Percentiles rank a stretch among this genome's conserved stretches.
Conservation (phyloP, 23 tunicate species). For the Botrylloides violaceus region DNA sequence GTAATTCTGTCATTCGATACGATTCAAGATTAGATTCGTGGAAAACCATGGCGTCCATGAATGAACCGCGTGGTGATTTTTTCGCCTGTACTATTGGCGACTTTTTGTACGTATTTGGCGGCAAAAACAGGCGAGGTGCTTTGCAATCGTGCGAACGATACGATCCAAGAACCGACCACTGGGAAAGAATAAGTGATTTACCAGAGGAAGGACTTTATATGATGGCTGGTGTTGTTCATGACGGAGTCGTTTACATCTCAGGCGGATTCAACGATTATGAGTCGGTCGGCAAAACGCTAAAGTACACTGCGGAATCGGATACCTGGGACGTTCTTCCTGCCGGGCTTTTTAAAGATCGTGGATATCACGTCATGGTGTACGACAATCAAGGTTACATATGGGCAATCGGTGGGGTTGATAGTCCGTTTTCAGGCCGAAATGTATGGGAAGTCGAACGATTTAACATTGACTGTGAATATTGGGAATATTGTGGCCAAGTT, state of each 20-base stretch:
- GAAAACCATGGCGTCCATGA: slow-evolving; percentile 55
- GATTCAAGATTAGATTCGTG: slow-evolving; percentile 63
- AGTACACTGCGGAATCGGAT: slow-evolving; percentile 35
- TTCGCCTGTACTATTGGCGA: slow-evolving; percentile 46
- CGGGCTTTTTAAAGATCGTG: slow-evolving; percentile 55
- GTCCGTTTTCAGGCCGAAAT: slow-evolving; percentile 80
- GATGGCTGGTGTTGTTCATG: slow-evolving; percentile 56
- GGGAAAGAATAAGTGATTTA: slow-evolving; percentile 40
- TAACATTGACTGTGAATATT: slow-evolving; percentile 28
- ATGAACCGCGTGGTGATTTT: slow-evolving; percentile 58
- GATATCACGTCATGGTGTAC: slow-evolving; percentile 72
- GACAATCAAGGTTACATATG: slow-evolving; percentile 48
- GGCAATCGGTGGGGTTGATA: slow-evolving; percentile 86
- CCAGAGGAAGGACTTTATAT: slow-evolving; percentile 71
- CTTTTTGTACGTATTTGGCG: slow-evolving; percentile 68
- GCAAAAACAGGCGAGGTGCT: slow-evolving; percentile 50
- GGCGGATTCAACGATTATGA: slow-evolving; percentile 76
- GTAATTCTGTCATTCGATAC: slow-evolving; percentile 51
- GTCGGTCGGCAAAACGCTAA: slow-evolving; percentile 37
- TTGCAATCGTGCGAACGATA: slow-evolving; percentile 63
- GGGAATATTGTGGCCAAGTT: slow-evolving; percentile 75
- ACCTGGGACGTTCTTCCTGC: slow-evolving; percentile 34
- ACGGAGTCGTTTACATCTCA: slow-evolving; percentile 40
- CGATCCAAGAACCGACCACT: slow-evolving; percentile 29
- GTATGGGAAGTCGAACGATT: slow-evolving; percentile 91